These are phyloP conservation scores for Protaetia brevitarsis DNA, from an alignment of 1,140 invertebrate genomes.

Conservation along the genomic window DNA sequence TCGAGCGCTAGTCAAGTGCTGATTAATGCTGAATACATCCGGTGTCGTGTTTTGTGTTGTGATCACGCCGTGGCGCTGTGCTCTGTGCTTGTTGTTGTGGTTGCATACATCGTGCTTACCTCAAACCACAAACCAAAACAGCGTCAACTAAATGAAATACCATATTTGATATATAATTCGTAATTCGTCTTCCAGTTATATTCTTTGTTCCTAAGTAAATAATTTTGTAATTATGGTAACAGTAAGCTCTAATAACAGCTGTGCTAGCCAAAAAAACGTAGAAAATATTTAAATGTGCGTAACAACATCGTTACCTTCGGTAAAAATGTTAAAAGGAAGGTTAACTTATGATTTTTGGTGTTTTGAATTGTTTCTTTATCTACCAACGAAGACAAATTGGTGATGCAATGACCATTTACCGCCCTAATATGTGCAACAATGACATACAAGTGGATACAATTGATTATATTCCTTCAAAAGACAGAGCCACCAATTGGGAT, in stretches of 20 bases:
- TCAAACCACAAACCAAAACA: too few species aligned
- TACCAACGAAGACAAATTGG: background rate
- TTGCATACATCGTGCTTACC: too few species aligned
- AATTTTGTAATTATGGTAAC: background rate
- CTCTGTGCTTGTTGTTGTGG: too few species aligned
- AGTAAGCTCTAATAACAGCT: background rate
- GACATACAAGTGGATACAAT: conserved; percentile 38
- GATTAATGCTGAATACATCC: too few species aligned
- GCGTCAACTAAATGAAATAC: too few species aligned
- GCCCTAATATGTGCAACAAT: conserved; percentile 32
- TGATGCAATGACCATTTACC: conserved; percentile 32
- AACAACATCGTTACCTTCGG: background rate
- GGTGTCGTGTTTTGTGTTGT: too few species aligned
- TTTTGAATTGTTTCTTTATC: background rate
- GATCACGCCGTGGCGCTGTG: too few species aligned
- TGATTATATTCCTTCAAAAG: conserved; percentile 45
- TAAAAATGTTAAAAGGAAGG: background rate
- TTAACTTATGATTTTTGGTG: background rate
- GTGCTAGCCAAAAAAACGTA: background rate
- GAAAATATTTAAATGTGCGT: background rate
- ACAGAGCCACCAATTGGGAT: conserved; percentile 46
- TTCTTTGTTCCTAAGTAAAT: too few species aligned
- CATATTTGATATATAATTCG: too few species aligned
- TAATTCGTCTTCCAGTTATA: too few species aligned
- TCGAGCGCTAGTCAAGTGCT: too few species aligned